Percentiles rank a stretch among this genome's conserved stretches.
Conservation (phyloP, 2,113 vertebrate genomes). For the Malurus melanocephalus region DNA sequence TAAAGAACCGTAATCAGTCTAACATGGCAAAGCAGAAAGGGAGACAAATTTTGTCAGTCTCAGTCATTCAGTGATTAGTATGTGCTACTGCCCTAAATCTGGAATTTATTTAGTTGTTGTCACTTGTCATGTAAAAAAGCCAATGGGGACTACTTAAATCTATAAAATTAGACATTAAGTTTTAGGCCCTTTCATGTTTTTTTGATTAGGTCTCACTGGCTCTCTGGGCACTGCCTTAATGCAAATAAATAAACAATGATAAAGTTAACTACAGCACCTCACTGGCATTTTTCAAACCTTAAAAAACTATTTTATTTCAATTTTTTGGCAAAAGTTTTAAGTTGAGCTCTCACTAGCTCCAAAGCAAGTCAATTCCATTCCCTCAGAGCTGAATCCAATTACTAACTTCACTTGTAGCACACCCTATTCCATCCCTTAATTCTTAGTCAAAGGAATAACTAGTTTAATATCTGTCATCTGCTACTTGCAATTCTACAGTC, state of each 20-base stretch:
- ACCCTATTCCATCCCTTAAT: slow-evolving; percentile 26
- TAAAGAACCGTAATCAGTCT: not conserved
- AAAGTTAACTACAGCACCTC: not conserved
- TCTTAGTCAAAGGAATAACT: slow-evolving; percentile 39
- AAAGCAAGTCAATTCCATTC: not conserved
- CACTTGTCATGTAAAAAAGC: slow-evolving; percentile 50
- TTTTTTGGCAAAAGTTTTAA: slow-evolving; percentile 4
- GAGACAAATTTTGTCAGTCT: not conserved
- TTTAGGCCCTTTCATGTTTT: not conserved
- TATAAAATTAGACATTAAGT: slow-evolving; percentile 24
- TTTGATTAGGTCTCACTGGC: not conserved
- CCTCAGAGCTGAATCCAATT: slow-evolving; percentile 6
- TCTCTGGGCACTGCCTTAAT: not conserved
- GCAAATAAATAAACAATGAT: not conserved
- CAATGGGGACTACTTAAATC: slow-evolving; percentile 39
- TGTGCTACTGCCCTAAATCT: slow-evolving; percentile 19
- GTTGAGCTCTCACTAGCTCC: not conserved
- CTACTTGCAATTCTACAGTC: not conserved
- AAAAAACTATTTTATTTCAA: not conserved
- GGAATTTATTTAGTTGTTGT: slow-evolving; percentile 48
- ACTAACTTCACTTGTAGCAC: slow-evolving; percentile 33
- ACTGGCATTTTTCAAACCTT: not conserved
- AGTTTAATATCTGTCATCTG: slow-evolving; percentile 37
- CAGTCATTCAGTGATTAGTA: not conserved
- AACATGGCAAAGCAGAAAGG: not conserved